Evolutionary conservation across 1,140 invertebrate species (phyloP), one percentile per base, ranked within the genome.

Genomic region (Lerema accius): DNA sequence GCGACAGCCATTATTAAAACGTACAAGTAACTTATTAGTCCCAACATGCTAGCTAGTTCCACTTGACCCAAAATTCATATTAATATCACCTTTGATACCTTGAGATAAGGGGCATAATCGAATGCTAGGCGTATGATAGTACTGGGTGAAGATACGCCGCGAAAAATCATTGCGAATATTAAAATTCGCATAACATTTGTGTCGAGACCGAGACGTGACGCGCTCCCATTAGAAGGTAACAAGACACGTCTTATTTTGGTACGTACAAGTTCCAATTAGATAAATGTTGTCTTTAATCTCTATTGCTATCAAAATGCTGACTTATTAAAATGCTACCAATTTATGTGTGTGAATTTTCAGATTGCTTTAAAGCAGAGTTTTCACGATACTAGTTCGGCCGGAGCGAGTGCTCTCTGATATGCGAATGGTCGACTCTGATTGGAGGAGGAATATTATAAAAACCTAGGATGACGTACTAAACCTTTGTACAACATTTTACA

Each of bases 1-100:
- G 70, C 69, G 72, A 72, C 59, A 63, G 65, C 48, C 67, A 72
- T 78, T 74, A 76, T 74, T 74, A 79, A 79, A 72, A 72, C 59
- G 49, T 74, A 74, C 73, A 72, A 79, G 73, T 79, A 65, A 65
- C 76, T 76, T 79, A 73, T 76, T 79, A 79, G 67, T 65, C 63
- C 53, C 67, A 65, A 72, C 64, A 61, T 64, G 43, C 65, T 58
- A 67, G 58, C 53, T 69, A 59, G 53, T 62, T 62, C 63, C 53
- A 69, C 53, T 58, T 55, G 16, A 35, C 40, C 40, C 26, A 42
- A 42, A 45, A 56, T 32, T 14, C 11, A 37, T 1, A 43, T 26
- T 16, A 68, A 63, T 66, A 67, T 56, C 48, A 51, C 39, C 39
- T 19, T 35, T 67, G 32, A 10, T 0, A 3, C 28, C 26, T 13